A percentile compares a stretch with the other conserved stretches of the same genome.
Evolutionary conservation across 2,113 vertebrate genomes (phyloP).

Genomic region (Mohoua ochrocephala): DNA sequence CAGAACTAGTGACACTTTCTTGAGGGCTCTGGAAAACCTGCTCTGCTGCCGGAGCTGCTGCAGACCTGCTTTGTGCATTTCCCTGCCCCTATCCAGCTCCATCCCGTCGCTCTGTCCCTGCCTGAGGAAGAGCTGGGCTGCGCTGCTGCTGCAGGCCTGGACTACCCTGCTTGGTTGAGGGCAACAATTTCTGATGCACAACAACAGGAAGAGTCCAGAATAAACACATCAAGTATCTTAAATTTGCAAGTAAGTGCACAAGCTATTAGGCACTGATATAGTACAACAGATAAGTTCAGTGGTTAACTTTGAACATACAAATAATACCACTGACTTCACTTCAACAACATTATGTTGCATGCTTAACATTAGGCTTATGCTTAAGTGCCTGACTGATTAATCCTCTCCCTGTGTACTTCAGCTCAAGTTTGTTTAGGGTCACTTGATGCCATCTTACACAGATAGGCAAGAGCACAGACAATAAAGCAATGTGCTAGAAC

Average conservation of each 20-base stretch:
- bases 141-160: not conserved
- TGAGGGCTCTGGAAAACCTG: not conserved
- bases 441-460: not conserved
- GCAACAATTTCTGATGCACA: not conserved
- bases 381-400: not conserved
- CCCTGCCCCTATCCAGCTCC: not conserved
- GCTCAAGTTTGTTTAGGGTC: not conserved
- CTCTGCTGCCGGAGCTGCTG: not conserved
- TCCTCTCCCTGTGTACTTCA: not conserved
- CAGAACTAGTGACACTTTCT: not conserved
- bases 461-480: not conserved
- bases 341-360: not conserved
- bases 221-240: not conserved
- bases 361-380: not conserved
- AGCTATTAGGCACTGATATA: not conserved
- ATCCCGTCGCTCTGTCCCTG: fast-evolving
- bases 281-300: not conserved
- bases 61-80: not conserved
- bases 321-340: not conserved
- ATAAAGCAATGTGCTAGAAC: not conserved
- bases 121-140: not conserved
- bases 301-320: constrained; percentile 1
- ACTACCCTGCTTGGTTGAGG: not conserved
- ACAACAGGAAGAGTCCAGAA: not conserved
- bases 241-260: not conserved